Percentiles rank a stretch among this genome's conserved stretches.
These are phyloP conservation scores for Drosophila histrio DNA, from an alignment of 2,888 invertebrate species.

Conservation along the genomic window DNA sequence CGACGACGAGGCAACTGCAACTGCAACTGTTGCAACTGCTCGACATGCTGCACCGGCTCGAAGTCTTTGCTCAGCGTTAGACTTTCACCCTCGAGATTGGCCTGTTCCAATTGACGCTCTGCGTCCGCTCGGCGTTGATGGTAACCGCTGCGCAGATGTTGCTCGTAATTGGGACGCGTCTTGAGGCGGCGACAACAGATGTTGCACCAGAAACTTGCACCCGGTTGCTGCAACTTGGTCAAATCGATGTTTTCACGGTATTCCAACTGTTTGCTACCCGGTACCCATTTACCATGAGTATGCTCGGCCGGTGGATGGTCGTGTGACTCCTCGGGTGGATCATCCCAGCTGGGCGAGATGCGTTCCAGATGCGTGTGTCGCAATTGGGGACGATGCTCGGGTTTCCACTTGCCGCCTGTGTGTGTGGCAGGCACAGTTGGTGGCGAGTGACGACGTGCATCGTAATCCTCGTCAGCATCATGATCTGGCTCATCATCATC, in stretches of 20 bases:
- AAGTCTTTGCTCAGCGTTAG: slow-evolving; percentile 44
- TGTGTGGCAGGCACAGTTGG: slow-evolving; percentile 86
- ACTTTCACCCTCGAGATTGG: slow-evolving; percentile 78
- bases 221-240: slow-evolving; percentile 56
- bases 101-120: slow-evolving; percentile 89
- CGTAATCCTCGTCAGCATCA: slow-evolving; percentile 60
- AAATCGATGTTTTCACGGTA: slow-evolving; percentile 84
- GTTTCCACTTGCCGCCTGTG: slow-evolving; percentile 91
- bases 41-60: not conserved
- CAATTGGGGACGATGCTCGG: slow-evolving; percentile 84
- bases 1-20: slow-evolving; percentile 64
- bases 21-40: not conserved
- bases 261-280: slow-evolving; percentile 87
- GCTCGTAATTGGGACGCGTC: slow-evolving; percentile 90
- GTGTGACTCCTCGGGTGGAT: slow-evolving; percentile 83
- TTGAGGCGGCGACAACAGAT: slow-evolving; percentile 91
- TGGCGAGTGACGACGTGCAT: slow-evolving; percentile 50
- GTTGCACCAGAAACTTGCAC: slow-evolving; percentile 89
- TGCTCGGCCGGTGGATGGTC: slow-evolving; percentile 88
- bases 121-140: slow-evolving; percentile 88
- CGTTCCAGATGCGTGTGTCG: slow-evolving; percentile 72
- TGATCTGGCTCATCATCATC: slow-evolving; percentile 66
- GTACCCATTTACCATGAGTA: slow-evolving; percentile 92
- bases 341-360: slow-evolving; percentile 86
- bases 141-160: slow-evolving; percentile 90